These are phyloP conservation scores for Pterophyllum scalare DNA, from an alignment of 2,113 vertebrate genomes.

Conservation along the genomic window DNA sequence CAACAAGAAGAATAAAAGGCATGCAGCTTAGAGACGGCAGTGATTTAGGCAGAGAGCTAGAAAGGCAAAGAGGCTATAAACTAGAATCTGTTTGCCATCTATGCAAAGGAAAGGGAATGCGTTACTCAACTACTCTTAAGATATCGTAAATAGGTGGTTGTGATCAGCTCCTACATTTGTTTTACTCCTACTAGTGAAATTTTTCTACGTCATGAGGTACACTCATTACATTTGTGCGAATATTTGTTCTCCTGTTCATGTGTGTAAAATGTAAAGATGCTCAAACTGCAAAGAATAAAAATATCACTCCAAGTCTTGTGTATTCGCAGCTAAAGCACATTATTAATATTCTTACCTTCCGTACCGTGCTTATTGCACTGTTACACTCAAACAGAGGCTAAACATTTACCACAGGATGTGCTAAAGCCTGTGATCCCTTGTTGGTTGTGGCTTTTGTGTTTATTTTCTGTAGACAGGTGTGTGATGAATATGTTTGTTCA, in stretches of 20 bases:
- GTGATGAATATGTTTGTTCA: neutral
- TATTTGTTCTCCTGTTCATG: neutral
- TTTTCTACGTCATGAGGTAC: too few species aligned
- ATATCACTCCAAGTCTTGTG: too few species aligned
- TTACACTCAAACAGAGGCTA: neutral
- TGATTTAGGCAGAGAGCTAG: conserved; percentile 3
- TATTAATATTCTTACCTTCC: neutral
- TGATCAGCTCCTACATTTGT: too few species aligned
- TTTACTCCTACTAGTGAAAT: too few species aligned
- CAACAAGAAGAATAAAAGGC: conserved; percentile 13
- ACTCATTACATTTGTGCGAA: neutral
- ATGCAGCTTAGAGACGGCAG: neutral
- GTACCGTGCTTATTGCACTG: neutral
- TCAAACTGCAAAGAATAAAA: neutral
- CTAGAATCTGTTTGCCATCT: neutral
- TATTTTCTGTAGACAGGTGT: neutral
- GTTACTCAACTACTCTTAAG: neutral
- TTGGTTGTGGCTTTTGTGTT: neutral
- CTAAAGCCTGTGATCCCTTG: neutral
- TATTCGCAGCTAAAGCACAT: neutral
- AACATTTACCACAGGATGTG: neutral
- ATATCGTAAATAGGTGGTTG: neutral
- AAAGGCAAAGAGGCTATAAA: neutral
- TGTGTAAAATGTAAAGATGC: neutral
- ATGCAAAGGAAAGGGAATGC: neutral